phyloP scores from a whole-genome alignment of 2,797 vertebrate species.

The Otus scops region DNA sequence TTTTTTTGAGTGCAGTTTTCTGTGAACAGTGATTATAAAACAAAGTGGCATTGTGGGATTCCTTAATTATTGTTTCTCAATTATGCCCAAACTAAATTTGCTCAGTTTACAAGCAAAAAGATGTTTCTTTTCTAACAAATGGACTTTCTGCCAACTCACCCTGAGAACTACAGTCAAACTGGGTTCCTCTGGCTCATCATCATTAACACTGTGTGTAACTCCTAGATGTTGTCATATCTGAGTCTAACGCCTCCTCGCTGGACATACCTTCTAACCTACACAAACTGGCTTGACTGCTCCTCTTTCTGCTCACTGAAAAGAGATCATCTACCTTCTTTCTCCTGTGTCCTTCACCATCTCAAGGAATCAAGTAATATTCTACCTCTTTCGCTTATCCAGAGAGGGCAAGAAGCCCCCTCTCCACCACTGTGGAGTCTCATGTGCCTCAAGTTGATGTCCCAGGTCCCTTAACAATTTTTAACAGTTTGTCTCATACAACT shows the following conservation, averaged over 20 bases:
- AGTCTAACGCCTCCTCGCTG: background rate
- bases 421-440: background rate
- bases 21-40: background rate
- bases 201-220: background rate
- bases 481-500: background rate
- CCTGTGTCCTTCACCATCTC: background rate
- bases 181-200: background rate
- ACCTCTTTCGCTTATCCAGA: background rate
- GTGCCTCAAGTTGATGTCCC: background rate
- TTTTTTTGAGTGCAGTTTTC: background rate
- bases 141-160: background rate
- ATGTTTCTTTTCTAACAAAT: background rate
- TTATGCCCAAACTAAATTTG: background rate
- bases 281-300: background rate
- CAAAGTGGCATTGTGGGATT: background rate
- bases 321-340: background rate
- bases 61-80: background rate
- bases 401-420: background rate
- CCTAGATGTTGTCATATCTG: background rate
- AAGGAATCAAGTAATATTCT: background rate
- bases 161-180: background rate
- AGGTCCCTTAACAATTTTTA: background rate
- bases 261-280: background rate
- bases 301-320: background rate
- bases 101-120: background rate